Conservation (phyloP, 2,797 vertebrate species). For the Anas capensis region DNA sequence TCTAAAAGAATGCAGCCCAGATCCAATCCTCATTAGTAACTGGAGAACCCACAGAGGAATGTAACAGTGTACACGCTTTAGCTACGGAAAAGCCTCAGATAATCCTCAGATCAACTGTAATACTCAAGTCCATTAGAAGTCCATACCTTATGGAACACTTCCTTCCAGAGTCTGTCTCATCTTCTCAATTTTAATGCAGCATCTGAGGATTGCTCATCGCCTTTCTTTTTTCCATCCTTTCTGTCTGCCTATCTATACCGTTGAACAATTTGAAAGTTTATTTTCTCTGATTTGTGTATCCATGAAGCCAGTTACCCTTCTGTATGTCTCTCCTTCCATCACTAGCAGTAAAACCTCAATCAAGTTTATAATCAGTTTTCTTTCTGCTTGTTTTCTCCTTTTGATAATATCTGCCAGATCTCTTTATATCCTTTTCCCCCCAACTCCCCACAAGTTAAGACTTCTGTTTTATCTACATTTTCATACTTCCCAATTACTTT, state of each 20-base stretch:
- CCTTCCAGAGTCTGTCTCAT: not conserved
- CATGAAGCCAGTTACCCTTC: not conserved
- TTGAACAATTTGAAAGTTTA: not conserved
- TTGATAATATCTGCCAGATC: not conserved
- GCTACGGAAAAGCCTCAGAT: not conserved
- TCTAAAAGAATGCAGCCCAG: not conserved
- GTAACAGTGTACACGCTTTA: not conserved
- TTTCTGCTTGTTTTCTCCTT: not conserved
- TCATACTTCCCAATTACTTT: not conserved
- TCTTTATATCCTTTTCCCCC: not conserved
- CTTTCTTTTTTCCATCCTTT: not conserved
- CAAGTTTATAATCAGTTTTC: not conserved
- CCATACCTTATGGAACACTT: not conserved
- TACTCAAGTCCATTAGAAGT: not conserved
- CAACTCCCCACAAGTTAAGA: not conserved
- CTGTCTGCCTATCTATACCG: not conserved
- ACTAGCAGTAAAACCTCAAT: not conserved
- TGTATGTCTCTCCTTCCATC: not conserved
- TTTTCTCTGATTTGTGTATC: not conserved
- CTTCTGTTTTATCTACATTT: slow-evolving; percentile 11
- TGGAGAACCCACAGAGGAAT: not conserved
- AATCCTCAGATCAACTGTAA: not conserved
- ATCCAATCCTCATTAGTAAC: not conserved
- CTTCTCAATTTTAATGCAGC: not conserved
- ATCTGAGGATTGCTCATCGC: not conserved